phyloP scores from a whole-genome alignment of 2,797 vertebrate species.

The Gouania willdenowi region DNA sequence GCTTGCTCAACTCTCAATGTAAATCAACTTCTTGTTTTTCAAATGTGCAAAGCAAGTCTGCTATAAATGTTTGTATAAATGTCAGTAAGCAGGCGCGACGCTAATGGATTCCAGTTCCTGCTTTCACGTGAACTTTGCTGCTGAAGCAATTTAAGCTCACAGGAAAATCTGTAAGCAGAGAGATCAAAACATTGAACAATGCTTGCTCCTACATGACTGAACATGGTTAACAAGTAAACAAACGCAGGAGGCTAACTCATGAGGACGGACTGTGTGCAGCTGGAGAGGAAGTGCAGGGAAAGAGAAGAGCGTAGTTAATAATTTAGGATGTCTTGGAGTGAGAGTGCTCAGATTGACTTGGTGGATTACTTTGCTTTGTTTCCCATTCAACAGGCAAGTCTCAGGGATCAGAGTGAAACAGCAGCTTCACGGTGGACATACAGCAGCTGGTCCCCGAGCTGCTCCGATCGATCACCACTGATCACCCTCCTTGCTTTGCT shows the following conservation, averaged over 20 bases:
- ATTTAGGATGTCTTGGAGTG: slow-evolving; percentile 3
- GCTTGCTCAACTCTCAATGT: slow-evolving; percentile 33
- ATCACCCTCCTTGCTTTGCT: slow-evolving; percentile 32
- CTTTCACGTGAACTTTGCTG: slow-evolving; percentile 20
- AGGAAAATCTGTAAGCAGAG: not conserved
- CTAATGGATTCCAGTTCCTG: slow-evolving; percentile 3
- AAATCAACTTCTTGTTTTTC: slow-evolving; percentile 28
- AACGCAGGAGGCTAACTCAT: not conserved
- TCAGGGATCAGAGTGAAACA: slow-evolving; percentile 30
- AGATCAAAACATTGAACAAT: slow-evolving; percentile 4
- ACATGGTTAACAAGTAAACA: not conserved
- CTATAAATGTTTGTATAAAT: slow-evolving; percentile 22
- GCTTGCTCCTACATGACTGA: not conserved
- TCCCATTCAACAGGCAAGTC: slow-evolving; percentile 17
- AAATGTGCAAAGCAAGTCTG: slow-evolving; percentile 21
- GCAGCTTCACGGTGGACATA: slow-evolving; percentile 34
- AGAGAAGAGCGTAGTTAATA: slow-evolving; percentile 1
- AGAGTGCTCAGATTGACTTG: slow-evolving; percentile 9
- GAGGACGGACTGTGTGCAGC: slow-evolving; percentile 3
- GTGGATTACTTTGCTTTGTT: slow-evolving; percentile 2
- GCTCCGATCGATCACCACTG: slow-evolving; percentile 36
- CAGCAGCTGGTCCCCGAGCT: slow-evolving; percentile 6
- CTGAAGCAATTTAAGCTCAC: slow-evolving; percentile 5
- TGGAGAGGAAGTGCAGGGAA: not conserved
- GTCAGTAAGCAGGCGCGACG: slow-evolving; percentile 16